phyloP scores from a whole-genome alignment of 2,113 vertebrate genomes.

The Pygoscelis antarcticus region DNA sequence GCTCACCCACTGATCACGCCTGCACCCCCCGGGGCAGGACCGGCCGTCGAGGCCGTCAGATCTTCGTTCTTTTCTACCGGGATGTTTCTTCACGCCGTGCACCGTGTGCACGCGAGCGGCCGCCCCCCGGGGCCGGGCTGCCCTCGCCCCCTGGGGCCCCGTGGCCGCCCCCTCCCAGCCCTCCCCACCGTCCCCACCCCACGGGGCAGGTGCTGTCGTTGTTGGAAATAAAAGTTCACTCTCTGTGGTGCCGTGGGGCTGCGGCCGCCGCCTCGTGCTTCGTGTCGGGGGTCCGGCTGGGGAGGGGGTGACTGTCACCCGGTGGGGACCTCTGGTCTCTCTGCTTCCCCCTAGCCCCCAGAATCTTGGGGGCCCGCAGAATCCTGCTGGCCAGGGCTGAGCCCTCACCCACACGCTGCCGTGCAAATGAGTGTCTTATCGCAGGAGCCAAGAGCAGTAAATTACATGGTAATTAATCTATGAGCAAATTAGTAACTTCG shows the following conservation, averaged over 20 bases:
- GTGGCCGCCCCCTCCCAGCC: background rate
- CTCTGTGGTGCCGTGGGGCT: conserved; percentile 44
- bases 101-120: conserved; percentile 36
- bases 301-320: background rate
- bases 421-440: background rate
- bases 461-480: background rate
- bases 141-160: background rate
- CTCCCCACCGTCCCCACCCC: background rate
- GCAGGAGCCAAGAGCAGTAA: background rate
- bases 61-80: conserved; percentile 38
- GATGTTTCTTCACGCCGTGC: conserved; percentile 46
- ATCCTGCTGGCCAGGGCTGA: background rate
- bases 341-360: no score
- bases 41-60: background rate
- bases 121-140: background rate
- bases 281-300: accelerated
- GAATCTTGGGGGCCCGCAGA: background rate
- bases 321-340: accelerated
- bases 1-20: background rate
- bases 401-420: accelerated
- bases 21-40: background rate
- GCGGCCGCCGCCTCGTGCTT: background rate
- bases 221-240: conserved; percentile 72
- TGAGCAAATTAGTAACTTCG: background rate
- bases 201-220: conserved; percentile 59